These are phyloP conservation scores for Coelogynopora nodosa DNA, from an alignment of 2,888 invertebrate species.

Conservation along the genomic window DNA sequence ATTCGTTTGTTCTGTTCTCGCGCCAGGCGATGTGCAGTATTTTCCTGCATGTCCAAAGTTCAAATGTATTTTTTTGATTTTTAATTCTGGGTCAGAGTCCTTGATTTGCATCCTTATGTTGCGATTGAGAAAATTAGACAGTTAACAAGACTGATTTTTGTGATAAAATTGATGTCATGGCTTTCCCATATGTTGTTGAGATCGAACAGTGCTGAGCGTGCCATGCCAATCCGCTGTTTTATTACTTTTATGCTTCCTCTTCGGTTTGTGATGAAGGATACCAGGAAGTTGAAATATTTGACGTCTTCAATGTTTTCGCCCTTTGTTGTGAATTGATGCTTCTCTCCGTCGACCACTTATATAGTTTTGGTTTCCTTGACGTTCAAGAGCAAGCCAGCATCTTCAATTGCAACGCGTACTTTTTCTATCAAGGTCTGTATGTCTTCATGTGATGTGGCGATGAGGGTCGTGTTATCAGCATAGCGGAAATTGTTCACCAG, in stretches of 20 bases:
- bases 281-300: not conserved
- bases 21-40: slow-evolving; percentile 5
- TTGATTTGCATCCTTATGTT: not conserved
- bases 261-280: not conserved
- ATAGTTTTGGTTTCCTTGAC: too few relatives aligned
- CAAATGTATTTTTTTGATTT: not conserved
- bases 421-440: too few relatives aligned
- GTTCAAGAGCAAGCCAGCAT: too few relatives aligned
- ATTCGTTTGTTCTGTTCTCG: slow-evolving; percentile 23
- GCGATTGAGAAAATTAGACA: not conserved
- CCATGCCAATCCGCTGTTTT: not conserved
- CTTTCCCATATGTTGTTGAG: not conserved
- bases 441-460: too few relatives aligned
- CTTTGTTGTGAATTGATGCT: too few relatives aligned
- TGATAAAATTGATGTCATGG: not conserved
- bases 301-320: not conserved
- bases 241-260: not conserved
- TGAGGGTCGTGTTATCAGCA: too few relatives aligned
- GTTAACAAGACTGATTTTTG: not conserved
- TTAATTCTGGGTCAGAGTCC: not conserved
- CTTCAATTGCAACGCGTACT: too few relatives aligned
- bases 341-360: too few relatives aligned
- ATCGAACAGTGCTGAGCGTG: not conserved
- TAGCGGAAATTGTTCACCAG: too few relatives aligned
- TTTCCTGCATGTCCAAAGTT: slow-evolving; percentile 9